phyloP scores from a whole-genome alignment of 2,797 vertebrate species.

The Odontamblyopus rebecca region DNA sequence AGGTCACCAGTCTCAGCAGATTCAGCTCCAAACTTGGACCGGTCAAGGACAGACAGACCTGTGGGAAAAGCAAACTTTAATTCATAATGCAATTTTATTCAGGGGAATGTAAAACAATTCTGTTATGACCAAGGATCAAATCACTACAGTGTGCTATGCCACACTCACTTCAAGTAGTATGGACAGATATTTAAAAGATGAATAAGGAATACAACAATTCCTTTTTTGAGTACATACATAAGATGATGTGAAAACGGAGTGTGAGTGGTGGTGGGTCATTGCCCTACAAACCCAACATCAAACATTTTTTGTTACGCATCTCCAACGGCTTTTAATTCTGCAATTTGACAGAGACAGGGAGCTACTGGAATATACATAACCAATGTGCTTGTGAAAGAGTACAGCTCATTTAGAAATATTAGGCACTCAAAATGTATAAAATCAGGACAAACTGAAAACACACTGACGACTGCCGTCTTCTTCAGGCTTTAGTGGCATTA shows the following conservation, averaged over 20 bases:
- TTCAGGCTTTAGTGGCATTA: too few relatives aligned
- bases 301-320: neutral
- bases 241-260: neutral
- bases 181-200: constrained; percentile 20
- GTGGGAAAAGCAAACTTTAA: neutral
- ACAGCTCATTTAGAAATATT: too few relatives aligned
- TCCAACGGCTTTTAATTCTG: constrained; percentile 6
- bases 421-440: too few relatives aligned
- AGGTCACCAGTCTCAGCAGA: constrained; percentile 58
- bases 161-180: constrained; percentile 31
- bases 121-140: constrained; percentile 58
- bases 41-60: constrained; percentile 17
- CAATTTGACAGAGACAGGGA: too few relatives aligned
- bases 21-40: constrained; percentile 51
- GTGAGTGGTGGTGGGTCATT: constrained; percentile 54
- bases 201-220: neutral
- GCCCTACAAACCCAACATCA: constrained; percentile 49
- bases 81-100: constrained; percentile 8
- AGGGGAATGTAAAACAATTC: constrained; percentile 52
- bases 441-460: too few relatives aligned
- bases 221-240: neutral
- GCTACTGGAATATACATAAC: too few relatives aligned
- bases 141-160: constrained; percentile 66
- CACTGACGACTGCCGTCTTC: too few relatives aligned
- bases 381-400: too few relatives aligned